Conservation (phyloP, 1,140 invertebrate species). For the Teleopsis dalmanni region DNA sequence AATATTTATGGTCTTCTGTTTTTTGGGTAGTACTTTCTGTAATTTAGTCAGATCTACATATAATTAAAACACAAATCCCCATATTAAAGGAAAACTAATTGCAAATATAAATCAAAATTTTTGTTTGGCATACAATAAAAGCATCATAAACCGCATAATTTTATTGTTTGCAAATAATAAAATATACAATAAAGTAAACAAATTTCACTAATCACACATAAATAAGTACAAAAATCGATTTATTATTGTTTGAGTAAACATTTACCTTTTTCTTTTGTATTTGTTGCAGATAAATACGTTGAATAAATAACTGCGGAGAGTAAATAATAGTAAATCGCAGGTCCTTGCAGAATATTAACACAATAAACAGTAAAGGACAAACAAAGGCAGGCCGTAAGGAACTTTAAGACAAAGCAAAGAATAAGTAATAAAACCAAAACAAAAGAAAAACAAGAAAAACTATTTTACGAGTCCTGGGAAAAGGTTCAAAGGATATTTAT, state of each 20-base stretch:
- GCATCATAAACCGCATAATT: too few species aligned
- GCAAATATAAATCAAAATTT: too few species aligned
- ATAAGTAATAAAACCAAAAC: too few species aligned
- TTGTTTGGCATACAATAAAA: too few species aligned
- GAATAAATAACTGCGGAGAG: constrained; percentile 3
- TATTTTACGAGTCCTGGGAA: neutral
- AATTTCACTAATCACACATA: neutral
- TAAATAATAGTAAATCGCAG: constrained; percentile 6
- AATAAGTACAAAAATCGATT: too few species aligned
- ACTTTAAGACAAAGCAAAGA: neutral
- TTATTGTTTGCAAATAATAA: too few species aligned
- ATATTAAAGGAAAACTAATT: too few species aligned
- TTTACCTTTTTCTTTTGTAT: neutral
- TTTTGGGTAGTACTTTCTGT: too few species aligned
- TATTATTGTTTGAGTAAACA: too few species aligned
- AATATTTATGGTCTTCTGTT: too few species aligned
- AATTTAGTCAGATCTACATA: too few species aligned
- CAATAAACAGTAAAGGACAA: neutral
- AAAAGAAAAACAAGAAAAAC: neutral
- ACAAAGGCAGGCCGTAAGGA: neutral
- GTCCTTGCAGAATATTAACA: constrained; percentile 6
- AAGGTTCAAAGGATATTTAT: neutral
- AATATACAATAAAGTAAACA: neutral
- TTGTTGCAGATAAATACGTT: constrained; percentile 5
- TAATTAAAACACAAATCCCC: too few species aligned